Conservation (phyloP, 2,888 invertebrate genomes). For the Caenorhabditis virilis region DNA sequence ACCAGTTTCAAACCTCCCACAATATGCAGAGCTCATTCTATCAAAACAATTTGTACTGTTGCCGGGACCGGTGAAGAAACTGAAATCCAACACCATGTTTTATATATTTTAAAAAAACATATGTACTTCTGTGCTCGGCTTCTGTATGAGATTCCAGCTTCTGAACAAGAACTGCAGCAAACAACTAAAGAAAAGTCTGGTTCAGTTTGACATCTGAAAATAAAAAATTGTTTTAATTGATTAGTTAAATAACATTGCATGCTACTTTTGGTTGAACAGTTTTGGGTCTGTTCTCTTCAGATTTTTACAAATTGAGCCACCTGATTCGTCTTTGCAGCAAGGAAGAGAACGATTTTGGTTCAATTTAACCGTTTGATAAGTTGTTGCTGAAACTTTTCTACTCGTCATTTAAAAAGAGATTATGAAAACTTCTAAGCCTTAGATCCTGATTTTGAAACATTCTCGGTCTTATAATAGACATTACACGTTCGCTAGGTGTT, state of each 20-base stretch:
- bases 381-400: too few species aligned
- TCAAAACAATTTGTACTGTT: slow-evolving; percentile 54
- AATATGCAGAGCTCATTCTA: slow-evolving; percentile 48
- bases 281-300: slow-evolving; percentile 42
- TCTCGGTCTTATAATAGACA: slow-evolving; percentile 34
- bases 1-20: slow-evolving; percentile 45
- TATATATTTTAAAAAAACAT: too few species aligned
- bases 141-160: slow-evolving; percentile 44
- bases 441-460: slow-evolving; percentile 25
- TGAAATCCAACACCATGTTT: slow-evolving; percentile 11
- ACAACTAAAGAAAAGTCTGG: slow-evolving; percentile 55
- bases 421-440: slow-evolving; percentile 23
- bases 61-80: slow-evolving; percentile 37
- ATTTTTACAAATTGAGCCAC: slow-evolving; percentile 51
- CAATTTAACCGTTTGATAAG: too few species aligned
- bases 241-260: not conserved
- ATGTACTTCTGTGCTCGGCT: slow-evolving; percentile 47
- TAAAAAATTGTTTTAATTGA: too few species aligned
- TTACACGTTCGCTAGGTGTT: slow-evolving; percentile 24
- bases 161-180: slow-evolving; percentile 52
- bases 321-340: slow-evolving; percentile 54
- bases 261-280: slow-evolving; percentile 39
- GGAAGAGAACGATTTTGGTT: slow-evolving; percentile 42
- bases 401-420: too few species aligned
- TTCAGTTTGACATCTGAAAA: slow-evolving; percentile 42